Evolutionary conservation across 2,113 vertebrate species (phyloP).

Genomic region (Gallinago media): DNA sequence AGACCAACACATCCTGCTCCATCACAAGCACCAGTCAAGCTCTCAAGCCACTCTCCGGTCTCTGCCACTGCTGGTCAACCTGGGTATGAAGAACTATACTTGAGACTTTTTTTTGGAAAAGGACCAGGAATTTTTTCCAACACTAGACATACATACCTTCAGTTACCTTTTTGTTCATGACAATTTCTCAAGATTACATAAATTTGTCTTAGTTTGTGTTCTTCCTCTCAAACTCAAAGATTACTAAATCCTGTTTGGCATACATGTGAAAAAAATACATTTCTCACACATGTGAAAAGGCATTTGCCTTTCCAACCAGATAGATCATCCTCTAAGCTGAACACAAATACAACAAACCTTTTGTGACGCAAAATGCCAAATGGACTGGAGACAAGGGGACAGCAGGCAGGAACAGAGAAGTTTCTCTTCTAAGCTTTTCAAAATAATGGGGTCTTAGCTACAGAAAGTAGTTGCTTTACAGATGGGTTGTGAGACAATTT

Average conservation of each 20-base stretch:
- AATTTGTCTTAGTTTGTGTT: neutral
- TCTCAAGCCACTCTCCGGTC: neutral
- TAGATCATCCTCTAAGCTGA: neutral
- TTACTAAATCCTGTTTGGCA: neutral
- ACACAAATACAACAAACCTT: neutral
- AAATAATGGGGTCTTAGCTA: neutral
- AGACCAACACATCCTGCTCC: neutral
- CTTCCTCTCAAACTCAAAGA: slow-evolving; percentile 12
- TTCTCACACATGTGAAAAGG: neutral
- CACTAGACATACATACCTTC: neutral
- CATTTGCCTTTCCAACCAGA: neutral
- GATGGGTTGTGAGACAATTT: neutral
- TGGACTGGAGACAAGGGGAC: neutral
- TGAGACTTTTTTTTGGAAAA: neutral
- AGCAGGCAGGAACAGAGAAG: neutral
- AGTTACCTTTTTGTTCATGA: neutral
- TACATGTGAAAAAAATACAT: neutral
- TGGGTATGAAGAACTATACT: neutral
- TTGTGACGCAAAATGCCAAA: neutral
- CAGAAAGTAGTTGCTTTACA: neutral
- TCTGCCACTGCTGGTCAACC: neutral
- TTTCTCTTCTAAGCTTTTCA: neutral
- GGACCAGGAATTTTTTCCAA: neutral
- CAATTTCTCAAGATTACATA: neutral
- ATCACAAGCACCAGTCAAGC: neutral